Evolutionary conservation across 2,888 invertebrate species (phyloP).

Genomic region (Eurytoma californica): DNA sequence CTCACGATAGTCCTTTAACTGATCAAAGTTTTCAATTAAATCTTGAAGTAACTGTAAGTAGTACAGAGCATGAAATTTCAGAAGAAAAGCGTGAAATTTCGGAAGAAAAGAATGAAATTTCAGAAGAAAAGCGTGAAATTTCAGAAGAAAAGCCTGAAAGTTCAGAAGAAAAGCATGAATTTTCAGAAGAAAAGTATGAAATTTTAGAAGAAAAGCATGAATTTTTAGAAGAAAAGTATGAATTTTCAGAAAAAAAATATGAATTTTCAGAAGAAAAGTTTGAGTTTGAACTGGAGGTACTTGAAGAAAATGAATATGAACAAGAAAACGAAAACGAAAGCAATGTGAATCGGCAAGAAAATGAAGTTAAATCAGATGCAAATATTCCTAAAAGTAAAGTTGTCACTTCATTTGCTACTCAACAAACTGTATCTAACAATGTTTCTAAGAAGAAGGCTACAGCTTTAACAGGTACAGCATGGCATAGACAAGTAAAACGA

Average conservation of each 20-base stretch:
- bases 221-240: slow-evolving; percentile 10
- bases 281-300: not conserved
- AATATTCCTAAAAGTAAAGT: slow-evolving; percentile 31
- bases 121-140: slow-evolving; percentile 22
- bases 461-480: slow-evolving; percentile 51
- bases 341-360: not conserved
- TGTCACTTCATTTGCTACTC: slow-evolving; percentile 25
- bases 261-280: not conserved
- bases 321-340: not conserved
- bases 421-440: slow-evolving; percentile 9
- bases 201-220: slow-evolving; percentile 36
- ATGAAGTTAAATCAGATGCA: slow-evolving; percentile 1
- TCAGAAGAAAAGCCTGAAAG: slow-evolving; percentile 10
- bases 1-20: slow-evolving; percentile 18
- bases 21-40: slow-evolving; percentile 42
- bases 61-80: slow-evolving; percentile 47
- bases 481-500: slow-evolving; percentile 49
- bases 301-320: not conserved
- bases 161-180: not conserved
- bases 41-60: slow-evolving; percentile 42
- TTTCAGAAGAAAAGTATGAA: not conserved
- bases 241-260: not conserved
- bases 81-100: slow-evolving; percentile 48
- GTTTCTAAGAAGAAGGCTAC: slow-evolving; percentile 46
- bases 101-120: slow-evolving; percentile 48